Conservation (phyloP, 1,140 invertebrate species). For the Drosophila nigromelanica region DNA sequence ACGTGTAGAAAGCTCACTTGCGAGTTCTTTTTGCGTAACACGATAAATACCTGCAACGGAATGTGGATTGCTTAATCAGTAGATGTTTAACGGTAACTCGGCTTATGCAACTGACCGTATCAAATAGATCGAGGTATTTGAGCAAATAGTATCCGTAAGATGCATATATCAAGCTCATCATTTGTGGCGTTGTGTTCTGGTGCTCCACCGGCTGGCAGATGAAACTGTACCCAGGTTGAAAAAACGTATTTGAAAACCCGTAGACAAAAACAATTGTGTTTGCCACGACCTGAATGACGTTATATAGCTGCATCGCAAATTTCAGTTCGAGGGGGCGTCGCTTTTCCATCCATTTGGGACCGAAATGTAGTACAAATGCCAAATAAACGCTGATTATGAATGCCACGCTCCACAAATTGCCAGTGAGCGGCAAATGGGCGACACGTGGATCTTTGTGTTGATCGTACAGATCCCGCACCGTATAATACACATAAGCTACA, state of each 20-base stretch:
- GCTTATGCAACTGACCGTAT: constrained; percentile 85
- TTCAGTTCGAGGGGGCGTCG: constrained; percentile 89
- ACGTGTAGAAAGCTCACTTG: constrained; percentile 93
- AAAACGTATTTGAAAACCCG: constrained; percentile 83
- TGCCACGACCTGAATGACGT: constrained; percentile 89
- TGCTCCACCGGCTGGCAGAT: constrained; percentile 87
- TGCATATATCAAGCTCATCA: constrained; percentile 86
- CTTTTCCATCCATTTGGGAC: constrained; percentile 90
- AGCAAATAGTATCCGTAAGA: constrained; percentile 85
- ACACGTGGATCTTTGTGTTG: constrained; percentile 71
- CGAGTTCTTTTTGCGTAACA: constrained; percentile 91
- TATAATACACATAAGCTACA: constrained; percentile 43
- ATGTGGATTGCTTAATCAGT: too few relatives aligned
- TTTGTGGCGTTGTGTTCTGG: constrained; percentile 84
- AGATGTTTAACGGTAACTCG: constrained; percentile 35
- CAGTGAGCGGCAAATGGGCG: constrained; percentile 77
- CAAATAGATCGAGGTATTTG: constrained; percentile 86
- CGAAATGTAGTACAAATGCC: constrained; percentile 85
- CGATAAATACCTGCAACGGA: constrained; percentile 87
- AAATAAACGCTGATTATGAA: constrained; percentile 87
- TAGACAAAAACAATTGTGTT: constrained; percentile 87
- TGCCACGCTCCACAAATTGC: constrained; percentile 85
- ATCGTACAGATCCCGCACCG: constrained; percentile 57
- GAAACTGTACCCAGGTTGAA: constrained; percentile 86
- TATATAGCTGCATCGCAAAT: constrained; percentile 89